Percentiles rank a stretch among this genome's conserved stretches.
phyloP scores from a whole-genome alignment of 1,140 invertebrate species.

The Brachionus asplanchnoidis region DNA sequence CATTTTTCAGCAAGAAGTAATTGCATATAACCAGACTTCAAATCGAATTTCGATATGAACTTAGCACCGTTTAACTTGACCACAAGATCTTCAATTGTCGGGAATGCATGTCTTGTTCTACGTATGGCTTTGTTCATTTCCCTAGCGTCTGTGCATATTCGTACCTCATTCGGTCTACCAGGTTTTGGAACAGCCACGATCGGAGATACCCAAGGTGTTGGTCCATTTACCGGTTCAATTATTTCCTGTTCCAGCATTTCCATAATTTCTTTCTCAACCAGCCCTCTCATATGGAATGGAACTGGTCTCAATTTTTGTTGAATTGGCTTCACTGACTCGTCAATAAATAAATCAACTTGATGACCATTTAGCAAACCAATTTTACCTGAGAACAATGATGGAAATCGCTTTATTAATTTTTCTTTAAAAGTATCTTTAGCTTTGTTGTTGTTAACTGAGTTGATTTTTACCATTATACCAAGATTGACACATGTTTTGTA shows the following conservation, averaged over 20 bases:
- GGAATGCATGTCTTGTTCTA: too few relatives aligned
- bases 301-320: too few relatives aligned
- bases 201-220: slow-evolving; percentile 49
- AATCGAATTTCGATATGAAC: neutral
- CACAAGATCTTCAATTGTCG: too few relatives aligned
- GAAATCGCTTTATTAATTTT: neutral
- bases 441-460: neutral
- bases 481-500: neutral
- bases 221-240: slow-evolving; percentile 45
- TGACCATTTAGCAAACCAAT: too few relatives aligned
- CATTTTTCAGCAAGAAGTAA: neutral
- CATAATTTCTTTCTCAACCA: neutral
- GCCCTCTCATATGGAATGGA: neutral
- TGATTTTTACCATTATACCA: neutral
- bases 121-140: neutral
- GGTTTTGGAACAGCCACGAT: slow-evolving; percentile 48
- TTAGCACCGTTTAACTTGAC: neutral
- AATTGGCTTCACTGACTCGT: too few relatives aligned
- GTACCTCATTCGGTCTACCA: slow-evolving; percentile 21
- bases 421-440: neutral
- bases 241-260: slow-evolving; percentile 43
- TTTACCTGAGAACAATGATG: too few relatives aligned
- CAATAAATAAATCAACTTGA: too few relatives aligned
- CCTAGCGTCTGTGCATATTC: neutral
- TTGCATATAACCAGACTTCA: neutral